Evolutionary conservation across 2,113 vertebrate species (phyloP).

Genomic region (Antechinus flavipes): DNA sequence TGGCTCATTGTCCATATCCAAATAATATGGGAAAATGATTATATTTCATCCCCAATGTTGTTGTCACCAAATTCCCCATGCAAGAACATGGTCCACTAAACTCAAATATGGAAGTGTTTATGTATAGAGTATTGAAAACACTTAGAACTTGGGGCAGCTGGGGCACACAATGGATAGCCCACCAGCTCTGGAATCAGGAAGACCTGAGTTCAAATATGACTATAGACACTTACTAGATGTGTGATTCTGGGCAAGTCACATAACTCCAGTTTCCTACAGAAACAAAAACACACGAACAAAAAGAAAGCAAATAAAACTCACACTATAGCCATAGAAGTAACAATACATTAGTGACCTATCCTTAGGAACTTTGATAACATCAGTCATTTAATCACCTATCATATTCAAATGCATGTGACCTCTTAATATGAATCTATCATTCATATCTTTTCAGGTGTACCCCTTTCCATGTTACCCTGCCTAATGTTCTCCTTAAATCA

Average conservation of each 20-base stretch:
- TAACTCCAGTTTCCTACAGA: too few relatives aligned
- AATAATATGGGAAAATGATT: neutral
- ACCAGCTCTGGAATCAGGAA: neutral
- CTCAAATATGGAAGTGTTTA: neutral
- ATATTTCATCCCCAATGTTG: neutral
- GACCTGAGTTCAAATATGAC: neutral
- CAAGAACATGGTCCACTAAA: neutral
- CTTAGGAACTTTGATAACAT: neutral
- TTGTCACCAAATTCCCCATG: neutral
- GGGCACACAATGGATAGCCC: neutral
- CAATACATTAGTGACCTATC: neutral
- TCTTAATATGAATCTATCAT: neutral
- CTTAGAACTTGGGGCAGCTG: neutral
- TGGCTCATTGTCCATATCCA: neutral
- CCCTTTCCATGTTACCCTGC: too few relatives aligned
- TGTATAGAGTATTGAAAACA: neutral
- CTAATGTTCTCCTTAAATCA: neutral
- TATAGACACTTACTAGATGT: neutral
- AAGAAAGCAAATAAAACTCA: neutral
- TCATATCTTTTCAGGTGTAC: neutral
- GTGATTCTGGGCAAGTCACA: neutral
- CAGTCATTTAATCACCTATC: neutral
- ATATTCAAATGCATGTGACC: neutral
- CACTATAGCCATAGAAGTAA: neutral
- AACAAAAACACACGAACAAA: too few relatives aligned